Conservation (phyloP, 2,888 invertebrate genomes). For the Yponomeuta malinellus region DNA sequence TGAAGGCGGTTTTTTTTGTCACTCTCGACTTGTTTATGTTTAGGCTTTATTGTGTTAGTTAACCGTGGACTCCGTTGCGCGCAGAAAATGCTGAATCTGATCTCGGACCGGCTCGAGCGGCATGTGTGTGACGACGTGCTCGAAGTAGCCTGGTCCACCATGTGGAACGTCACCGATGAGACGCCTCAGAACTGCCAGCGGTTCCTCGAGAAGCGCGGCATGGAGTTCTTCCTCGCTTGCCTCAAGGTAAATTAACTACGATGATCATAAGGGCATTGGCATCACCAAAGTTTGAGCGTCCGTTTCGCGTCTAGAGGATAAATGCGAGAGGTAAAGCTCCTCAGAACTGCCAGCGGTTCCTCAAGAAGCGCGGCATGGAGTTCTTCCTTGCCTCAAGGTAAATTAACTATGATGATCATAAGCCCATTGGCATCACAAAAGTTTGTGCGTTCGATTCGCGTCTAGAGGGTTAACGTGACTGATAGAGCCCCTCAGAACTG, state of each 20-base stretch:
- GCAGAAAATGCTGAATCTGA: constrained; percentile 87
- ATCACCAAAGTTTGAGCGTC: too few relatives aligned
- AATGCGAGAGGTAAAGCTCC: constrained; percentile 51
- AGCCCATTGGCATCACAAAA: too few relatives aligned
- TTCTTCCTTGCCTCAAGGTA: constrained; percentile 94
- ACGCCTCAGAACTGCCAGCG: constrained; percentile 95
- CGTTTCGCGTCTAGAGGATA: too few relatives aligned
- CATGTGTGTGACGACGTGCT: constrained; percentile 94
- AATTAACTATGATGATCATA: constrained; percentile 24
- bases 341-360: constrained; percentile 92
- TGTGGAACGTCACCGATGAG: constrained; percentile 99
- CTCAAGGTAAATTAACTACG: constrained; percentile 78
- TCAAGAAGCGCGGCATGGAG: constrained; percentile 91
- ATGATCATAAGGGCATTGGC: too few relatives aligned
- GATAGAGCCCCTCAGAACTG: constrained; percentile 84
- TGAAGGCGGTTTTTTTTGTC: too few relatives aligned
- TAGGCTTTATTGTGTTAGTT: neutral
- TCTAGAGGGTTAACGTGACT: too few relatives aligned
- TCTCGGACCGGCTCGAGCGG: constrained; percentile 85
- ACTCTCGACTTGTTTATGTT: neutral
- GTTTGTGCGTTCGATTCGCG: too few relatives aligned
- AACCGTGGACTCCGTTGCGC: neutral
- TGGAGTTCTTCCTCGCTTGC: constrained; percentile 93
- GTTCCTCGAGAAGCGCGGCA: constrained; percentile 91
- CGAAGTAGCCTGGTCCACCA: constrained; percentile 99